phyloP scores from a whole-genome alignment of 2,888 invertebrate genomes.

The Acleris emargana region DNA sequence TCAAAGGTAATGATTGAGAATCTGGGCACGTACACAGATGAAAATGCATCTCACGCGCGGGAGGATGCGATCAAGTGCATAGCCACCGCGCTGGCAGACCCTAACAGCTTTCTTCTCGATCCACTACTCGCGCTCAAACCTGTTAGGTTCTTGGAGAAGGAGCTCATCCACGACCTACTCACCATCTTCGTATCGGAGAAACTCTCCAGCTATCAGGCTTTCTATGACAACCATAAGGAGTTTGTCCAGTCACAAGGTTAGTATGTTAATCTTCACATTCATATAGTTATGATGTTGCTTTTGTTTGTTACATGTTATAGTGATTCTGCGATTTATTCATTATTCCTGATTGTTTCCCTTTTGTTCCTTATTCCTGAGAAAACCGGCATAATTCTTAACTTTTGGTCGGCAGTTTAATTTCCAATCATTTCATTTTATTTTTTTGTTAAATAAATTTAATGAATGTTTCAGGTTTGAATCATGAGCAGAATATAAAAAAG shows the following conservation, averaged over 20 bases:
- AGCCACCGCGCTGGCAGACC: constrained; percentile 96
- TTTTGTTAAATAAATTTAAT: constrained; percentile 1
- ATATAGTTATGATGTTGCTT: too few species aligned
- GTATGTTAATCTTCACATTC: neutral
- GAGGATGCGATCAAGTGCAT: constrained; percentile 99
- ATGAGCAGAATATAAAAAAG: constrained; percentile 97
- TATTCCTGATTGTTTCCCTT: too few species aligned
- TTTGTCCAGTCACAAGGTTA: constrained; percentile 90
- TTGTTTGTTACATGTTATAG: too few species aligned
- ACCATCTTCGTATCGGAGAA: constrained; percentile 98
- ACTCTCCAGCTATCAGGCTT: constrained; percentile 94
- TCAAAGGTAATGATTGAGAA: constrained; percentile 98
- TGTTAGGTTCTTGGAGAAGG: constrained; percentile 96
- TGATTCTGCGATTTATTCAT: too few species aligned
- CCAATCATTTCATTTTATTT: too few species aligned
- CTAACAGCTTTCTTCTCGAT: constrained; percentile 97
- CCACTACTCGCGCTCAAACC: constrained; percentile 96
- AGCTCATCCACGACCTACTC: constrained; percentile 96
- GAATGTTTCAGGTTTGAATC: constrained; percentile 87
- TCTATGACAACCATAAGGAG: constrained; percentile 96
- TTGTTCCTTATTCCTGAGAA: too few species aligned
- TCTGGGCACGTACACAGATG: constrained; percentile 97
- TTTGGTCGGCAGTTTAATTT: too few species aligned
- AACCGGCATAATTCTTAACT: too few species aligned
- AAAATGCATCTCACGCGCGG: constrained; percentile 97